phyloP scores from a whole-genome alignment of 1,140 invertebrate genomes.

The Lasaia peninsularis region DNA sequence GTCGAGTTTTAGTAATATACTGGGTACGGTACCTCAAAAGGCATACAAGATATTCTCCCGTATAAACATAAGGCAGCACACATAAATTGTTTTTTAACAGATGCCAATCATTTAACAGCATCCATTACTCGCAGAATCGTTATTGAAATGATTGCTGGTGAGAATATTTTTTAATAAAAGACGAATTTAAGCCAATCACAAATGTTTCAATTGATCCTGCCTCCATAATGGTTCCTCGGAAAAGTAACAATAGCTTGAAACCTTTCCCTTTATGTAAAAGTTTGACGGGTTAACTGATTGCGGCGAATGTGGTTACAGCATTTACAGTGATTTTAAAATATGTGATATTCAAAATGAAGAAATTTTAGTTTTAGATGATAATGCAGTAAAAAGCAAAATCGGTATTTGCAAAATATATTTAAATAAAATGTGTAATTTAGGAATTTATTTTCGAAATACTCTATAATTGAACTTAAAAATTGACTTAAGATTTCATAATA shows the following conservation, averaged over 20 bases:
- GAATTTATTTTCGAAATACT: no score
- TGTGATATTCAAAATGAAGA: no score
- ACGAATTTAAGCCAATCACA: conserved; percentile 4
- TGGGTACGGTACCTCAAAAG: neutral
- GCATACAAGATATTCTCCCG: neutral
- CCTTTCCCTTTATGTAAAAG: neutral
- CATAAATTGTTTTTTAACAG: neutral
- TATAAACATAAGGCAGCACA: neutral
- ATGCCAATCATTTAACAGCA: neutral
- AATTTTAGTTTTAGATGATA: no score
- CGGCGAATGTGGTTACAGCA: neutral
- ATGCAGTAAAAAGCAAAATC: no score
- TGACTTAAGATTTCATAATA: no score
- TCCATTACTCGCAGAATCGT: neutral
- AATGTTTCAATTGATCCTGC: neutral
- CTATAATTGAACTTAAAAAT: no score
- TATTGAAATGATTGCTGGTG: conserved; percentile 4
- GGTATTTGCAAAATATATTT: no score
- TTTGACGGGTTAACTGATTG: neutral
- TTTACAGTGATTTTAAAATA: no score
- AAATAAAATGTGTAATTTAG: no score
- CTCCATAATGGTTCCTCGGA: neutral
- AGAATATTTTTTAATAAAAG: conserved; percentile 8
- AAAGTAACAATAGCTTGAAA: neutral
- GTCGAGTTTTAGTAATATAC: no score